These are phyloP conservation scores for Falco rusticolus DNA, from an alignment of 2,797 vertebrate species.

Conservation along the genomic window DNA sequence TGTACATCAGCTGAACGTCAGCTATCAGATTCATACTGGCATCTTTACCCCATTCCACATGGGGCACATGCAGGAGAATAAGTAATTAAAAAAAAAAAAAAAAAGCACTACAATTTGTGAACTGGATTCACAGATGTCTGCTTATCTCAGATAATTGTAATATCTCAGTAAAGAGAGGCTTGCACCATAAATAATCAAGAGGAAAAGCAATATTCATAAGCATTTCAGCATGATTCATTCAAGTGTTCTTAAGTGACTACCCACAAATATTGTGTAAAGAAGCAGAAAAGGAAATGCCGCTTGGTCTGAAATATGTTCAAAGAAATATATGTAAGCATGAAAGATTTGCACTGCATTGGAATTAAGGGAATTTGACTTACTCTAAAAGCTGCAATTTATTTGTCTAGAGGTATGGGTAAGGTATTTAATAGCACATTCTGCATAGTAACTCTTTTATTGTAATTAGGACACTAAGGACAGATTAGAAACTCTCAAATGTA, in stretches of 20 bases:
- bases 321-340: neutral
- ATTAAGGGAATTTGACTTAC: neutral
- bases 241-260: neutral
- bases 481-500: neutral
- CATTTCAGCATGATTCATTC: neutral
- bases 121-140: neutral
- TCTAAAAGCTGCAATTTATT: neutral
- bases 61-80: neutral
- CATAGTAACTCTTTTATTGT: neutral
- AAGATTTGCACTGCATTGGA: neutral
- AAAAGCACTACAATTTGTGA: neutral
- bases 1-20: neutral
- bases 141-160: neutral
- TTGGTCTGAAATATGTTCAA: neutral
- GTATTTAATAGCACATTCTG: neutral
- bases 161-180: neutral
- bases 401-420: neutral
- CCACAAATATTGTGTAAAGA: conserved; percentile 14
- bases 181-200: neutral
- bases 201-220: neutral
- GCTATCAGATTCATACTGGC: neutral
- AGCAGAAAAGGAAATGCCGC: neutral
- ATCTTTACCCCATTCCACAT: neutral
- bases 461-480: neutral
- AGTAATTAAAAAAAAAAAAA: neutral